phyloP scores from a whole-genome alignment of 2,113 vertebrate species.

The chimpanzee (Pan troglodytes) region NHGRI_mPanTro3-v2.1_pri NC_072402.2:164332001-164332500 shows the following conservation, averaged over 20 bases:
- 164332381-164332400: not conserved
- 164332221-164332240: not conserved
- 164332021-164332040: not conserved
- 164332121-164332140: fast-evolving
- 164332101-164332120: not conserved
- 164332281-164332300: not conserved
- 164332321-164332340: not conserved
- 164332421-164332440: not conserved
- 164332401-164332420: not conserved
- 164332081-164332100: not conserved
- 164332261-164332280: not conserved
- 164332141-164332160: not conserved
- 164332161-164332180: not conserved
- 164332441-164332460: not conserved
- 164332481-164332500: not conserved
- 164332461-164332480: not conserved
- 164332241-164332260: not conserved
- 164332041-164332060: not conserved
- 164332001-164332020: not conserved
- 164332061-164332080: not conserved
- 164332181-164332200: not conserved
- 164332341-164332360: not conserved
- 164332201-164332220: not conserved
- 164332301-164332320: not conserved
- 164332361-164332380: not conserved